phyloP scores from a whole-genome alignment of 2,888 invertebrate genomes.

The Hirudinaria manillensis region DNA sequence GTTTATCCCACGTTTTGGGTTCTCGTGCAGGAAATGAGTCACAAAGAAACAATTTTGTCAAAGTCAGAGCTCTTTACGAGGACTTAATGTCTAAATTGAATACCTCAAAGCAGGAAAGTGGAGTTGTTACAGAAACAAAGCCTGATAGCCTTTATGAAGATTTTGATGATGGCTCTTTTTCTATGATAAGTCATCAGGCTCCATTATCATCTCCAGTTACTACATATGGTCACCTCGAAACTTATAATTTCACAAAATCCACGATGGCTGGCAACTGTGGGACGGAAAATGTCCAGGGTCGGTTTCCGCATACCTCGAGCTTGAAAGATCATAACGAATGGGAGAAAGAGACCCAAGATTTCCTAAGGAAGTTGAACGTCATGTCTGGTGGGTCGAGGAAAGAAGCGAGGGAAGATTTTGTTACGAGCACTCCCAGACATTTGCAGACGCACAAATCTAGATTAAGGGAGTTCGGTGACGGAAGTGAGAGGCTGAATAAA shows the following conservation, averaged over 20 bases:
- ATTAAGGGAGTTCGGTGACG: too few relatives aligned
- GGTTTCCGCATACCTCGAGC: neutral
- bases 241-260: too few relatives aligned
- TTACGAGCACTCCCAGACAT: too few relatives aligned
- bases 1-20: neutral
- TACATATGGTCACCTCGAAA: too few relatives aligned
- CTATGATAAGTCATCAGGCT: neutral
- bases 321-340: neutral
- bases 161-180: neutral
- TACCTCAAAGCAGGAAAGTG: constrained; percentile 9
- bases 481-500: too few relatives aligned
- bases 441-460: too few relatives aligned
- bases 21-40: neutral
- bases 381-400: neutral
- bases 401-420: neutral
- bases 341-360: constrained; percentile 14
- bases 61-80: neutral
- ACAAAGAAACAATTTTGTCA: neutral
- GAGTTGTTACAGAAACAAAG: neutral
- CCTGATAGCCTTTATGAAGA: constrained; percentile 1
- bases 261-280: too few relatives aligned
- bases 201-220: too few relatives aligned
- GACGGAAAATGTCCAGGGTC: too few relatives aligned
- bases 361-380: neutral
- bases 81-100: neutral